phyloP scores from a whole-genome alignment of 2,797 vertebrate genomes.

The Enteromius afrohamiltoni region DNA sequence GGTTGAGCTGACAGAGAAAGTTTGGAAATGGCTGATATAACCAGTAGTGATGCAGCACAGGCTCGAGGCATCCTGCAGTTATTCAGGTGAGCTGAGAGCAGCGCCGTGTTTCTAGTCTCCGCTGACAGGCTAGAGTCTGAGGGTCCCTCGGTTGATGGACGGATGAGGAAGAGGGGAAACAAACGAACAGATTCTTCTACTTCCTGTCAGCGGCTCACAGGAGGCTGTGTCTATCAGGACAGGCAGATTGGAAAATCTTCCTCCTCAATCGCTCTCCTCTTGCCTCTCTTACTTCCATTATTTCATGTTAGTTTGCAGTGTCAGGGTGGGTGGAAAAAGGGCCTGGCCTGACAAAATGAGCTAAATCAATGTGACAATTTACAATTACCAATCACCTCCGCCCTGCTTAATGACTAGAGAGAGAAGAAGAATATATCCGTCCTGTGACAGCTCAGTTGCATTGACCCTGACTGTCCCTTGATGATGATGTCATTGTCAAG shows the following conservation, averaged over 20 bases:
- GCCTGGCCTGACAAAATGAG: not conserved
- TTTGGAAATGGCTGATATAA: not conserved
- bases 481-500: slow-evolving; percentile 62
- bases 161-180: slow-evolving; percentile 20
- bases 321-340: slow-evolving; percentile 13
- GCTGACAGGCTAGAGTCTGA: slow-evolving; percentile 1
- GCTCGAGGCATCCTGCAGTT: not conserved
- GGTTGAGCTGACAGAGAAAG: not conserved
- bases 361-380: slow-evolving; percentile 25
- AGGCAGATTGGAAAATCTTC: not conserved
- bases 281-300: slow-evolving; percentile 3
- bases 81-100: not conserved
- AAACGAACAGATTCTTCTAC: not conserved
- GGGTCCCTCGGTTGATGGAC: not conserved
- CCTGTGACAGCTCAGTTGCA: slow-evolving; percentile 40
- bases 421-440: not conserved
- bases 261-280: not conserved
- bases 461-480: slow-evolving; percentile 56
- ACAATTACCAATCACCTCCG: slow-evolving; percentile 7
- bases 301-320: not conserved
- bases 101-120: not conserved
- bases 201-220: slow-evolving; percentile 14
- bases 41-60: not conserved
- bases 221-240: slow-evolving; percentile 3
- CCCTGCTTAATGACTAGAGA: not conserved